These are phyloP conservation scores for Stegana nigrithorax DNA, from an alignment of 2,888 invertebrate species.

Conservation along the genomic window DNA sequence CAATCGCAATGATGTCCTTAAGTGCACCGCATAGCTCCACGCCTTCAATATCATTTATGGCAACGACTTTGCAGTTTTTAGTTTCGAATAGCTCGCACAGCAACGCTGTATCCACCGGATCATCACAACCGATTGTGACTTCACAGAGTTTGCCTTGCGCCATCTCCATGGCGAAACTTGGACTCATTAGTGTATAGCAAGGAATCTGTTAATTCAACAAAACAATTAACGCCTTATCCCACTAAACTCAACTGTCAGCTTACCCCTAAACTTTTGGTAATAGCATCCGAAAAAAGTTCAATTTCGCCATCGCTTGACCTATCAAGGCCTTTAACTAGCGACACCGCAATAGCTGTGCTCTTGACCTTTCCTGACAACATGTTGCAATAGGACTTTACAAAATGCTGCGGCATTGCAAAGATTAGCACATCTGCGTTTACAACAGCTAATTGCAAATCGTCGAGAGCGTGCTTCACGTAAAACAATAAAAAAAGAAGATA, in stretches of 20 bases:
- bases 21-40: constrained; percentile 98
- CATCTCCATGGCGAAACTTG: constrained; percentile 96
- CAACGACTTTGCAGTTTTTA: constrained; percentile 91
- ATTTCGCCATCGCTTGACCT: constrained; percentile 86
- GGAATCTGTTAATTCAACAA: constrained; percentile 72
- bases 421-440: constrained; percentile 91
- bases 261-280: constrained; percentile 79
- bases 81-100: constrained; percentile 92
- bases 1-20: constrained; percentile 98
- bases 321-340: constrained; percentile 95
- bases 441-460: constrained; percentile 89
- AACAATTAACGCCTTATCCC: not conserved
- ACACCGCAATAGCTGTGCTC: constrained; percentile 87
- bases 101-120: constrained; percentile 79
- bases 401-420: constrained; percentile 97
- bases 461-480: constrained; percentile 87
- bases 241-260: not conserved
- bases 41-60: constrained; percentile 92
- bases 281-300: constrained; percentile 92
- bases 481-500: constrained; percentile 30
- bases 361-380: constrained; percentile 88
- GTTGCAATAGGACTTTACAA: constrained; percentile 85
- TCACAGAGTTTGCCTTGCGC: constrained; percentile 98
- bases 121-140: constrained; percentile 93
- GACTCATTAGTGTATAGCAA: constrained; percentile 96